Conservation (phyloP, 1,140 invertebrate species). For the Listronotus oregonensis region DNA sequence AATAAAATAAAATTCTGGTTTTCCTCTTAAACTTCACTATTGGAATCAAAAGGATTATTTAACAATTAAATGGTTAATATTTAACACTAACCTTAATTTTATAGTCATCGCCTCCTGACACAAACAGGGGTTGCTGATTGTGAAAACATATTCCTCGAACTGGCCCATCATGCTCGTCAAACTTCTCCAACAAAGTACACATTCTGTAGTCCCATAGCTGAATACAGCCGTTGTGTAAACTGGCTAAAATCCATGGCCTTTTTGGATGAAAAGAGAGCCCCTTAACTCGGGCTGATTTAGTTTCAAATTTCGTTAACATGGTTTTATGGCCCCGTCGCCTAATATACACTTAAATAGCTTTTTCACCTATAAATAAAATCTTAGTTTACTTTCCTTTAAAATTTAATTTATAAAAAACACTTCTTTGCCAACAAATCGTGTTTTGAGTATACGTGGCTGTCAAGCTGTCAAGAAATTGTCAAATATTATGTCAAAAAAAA, state of each 20-base stretch:
- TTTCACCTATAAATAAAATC: no score
- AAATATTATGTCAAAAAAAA: no score
- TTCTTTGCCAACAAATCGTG: conserved; percentile 7
- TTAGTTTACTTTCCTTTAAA: no score
- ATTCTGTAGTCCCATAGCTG: conserved; percentile 99
- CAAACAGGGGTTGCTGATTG: conserved; percentile 96
- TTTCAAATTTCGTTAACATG: conserved; percentile 99
- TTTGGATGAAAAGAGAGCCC: conserved; percentile 98
- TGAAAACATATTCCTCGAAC: conserved; percentile 99
- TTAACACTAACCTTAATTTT: conserved; percentile 86
- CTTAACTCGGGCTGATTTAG: conserved; percentile 97
- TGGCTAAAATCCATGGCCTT: conserved; percentile 95
- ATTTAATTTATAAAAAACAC: not conserved
- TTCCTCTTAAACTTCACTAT: no score
- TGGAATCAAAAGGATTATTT: no score
- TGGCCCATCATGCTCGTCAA: conserved; percentile 99
- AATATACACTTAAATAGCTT: no score
- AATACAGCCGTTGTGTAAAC: conserved; percentile 98
- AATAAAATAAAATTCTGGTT: not conserved
- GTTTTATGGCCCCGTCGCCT: not conserved
- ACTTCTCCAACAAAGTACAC: conserved; percentile 98
- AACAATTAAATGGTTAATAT: no score
- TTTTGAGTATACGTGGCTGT: conserved; percentile 4
- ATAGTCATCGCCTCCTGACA: conserved; percentile 99
- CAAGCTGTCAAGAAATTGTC: no score